Base-by-base conservation (phyloP, 2,888 invertebrate species). In the Alviniconcha strummeri region DNA sequence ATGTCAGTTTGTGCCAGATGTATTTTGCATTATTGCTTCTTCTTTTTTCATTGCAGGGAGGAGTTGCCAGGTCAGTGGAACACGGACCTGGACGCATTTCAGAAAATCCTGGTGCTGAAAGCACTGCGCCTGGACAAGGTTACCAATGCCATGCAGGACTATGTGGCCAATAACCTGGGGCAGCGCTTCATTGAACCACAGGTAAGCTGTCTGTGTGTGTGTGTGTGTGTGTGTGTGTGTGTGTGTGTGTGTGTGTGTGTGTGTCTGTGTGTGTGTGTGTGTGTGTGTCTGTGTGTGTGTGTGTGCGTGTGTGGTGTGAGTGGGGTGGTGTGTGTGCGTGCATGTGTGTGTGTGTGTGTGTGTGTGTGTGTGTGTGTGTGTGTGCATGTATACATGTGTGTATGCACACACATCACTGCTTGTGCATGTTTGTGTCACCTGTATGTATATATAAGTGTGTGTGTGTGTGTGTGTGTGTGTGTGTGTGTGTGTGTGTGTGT, bases 131-230 rank as follows among this genome's bases (percentile, higher is more conserved):
- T 93, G 11, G 94, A 94, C 89, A 94, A 93, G 87, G 90, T 94
- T 36, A 94, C 89, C 89, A 92, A 94, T 84, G 92, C 92, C 80
- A 93, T 94, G 93, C 94, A 94, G 94, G 96, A 96, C 85, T 94
- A 91, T 88, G 93, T 94, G 17, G 90, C 93, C 71, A 83, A 87
- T 55, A 90, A 92, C 83, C 90, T 94, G 55, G 94, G 94, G 5
- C 93, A 94, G 88, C 90, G 93, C 71, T 94, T 94, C 88, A 94
- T 94, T 84, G 94, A 94, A 85, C 94, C 94, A 7, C 94, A 94
- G 90, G 93, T 93, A 83, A 74, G 86, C 64, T 69, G 69, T 17
- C 2, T 17, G 69, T 69, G 17, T 64, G 15, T 64, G 64, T 64
- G 64, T 64, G 64, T 64, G 64, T 64, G 15, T 64, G 64, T 64